Evolutionary conservation across 2,888 invertebrate genomes (phyloP), one percentile per base, ranked within the genome.

Genomic region (Pollenia griseotomentosa): DNA sequence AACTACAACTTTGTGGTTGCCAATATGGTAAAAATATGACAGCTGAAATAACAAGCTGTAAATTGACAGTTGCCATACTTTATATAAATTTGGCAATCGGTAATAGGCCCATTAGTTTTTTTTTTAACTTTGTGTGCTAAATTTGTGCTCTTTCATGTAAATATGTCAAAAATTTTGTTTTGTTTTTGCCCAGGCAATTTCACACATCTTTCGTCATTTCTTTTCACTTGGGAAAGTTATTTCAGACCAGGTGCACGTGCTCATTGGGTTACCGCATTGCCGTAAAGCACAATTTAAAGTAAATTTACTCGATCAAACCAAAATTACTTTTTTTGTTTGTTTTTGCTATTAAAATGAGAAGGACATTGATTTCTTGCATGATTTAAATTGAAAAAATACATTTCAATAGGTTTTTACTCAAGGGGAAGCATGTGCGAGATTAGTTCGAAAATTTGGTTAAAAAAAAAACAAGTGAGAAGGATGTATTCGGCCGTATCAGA

Each of bases 231-330:
- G 51, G n/a, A 81, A 82, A 65, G 16, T 66, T 46, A 40, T 65
- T 57, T 48, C 33, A 48, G 65, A 12, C 57, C 65, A 48, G 42
- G 19, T 42, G 55, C 40, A 40, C 12, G 53, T n/a, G 2, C 10
- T 23, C 48, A 48, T 65, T 55, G n/a, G 9, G 6, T 77, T 70
- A 68, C 78, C 68, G 79, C 83, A 84, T 84, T 78, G 73, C n/a
- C 78, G 59, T 59, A 73, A 79, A 66, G 42, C 61, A 73, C 59
- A 66, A 66, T 66, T 48, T 66, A 14, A 73, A 61, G 59, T n/a
- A 57, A 79, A 66, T 66, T 78, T 71, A 44, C 48, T 73, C 65
- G 59, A 78, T 73, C 51, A 57, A 78, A 78, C 48, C 9, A 6
- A 78, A 83, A 61, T 44, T 23, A 7, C 4, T 44, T 66, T 82